Evolutionary conservation across 2,888 invertebrate genomes (phyloP), one percentile per base, ranked within the genome.

Genomic region (Barypeithes pellucidus): DNA sequence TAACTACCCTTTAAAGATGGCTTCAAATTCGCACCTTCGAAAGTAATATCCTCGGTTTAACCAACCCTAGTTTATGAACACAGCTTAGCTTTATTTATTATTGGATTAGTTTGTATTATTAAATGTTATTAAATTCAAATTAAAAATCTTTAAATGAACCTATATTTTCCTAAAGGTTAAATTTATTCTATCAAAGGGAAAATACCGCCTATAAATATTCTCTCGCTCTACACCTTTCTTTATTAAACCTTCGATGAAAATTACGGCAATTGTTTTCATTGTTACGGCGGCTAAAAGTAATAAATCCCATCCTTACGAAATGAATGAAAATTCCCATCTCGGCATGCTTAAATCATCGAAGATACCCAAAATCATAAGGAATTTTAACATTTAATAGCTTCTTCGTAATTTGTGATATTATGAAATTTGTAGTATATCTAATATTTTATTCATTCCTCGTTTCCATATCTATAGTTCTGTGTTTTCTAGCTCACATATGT

Each of bases 341-440:
- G 73, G 79, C 81, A 83, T 84, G 81, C 82, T 82, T 81, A 82
- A 83, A 84, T 84, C 82, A 83, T 82, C 80, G 79, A 80, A 52
- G n/a, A n/a, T n/a, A n/a, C n/a, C 73, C 72, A 78, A 80, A 81
- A 81, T 82, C 80, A 81, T 80, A 79, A 81, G 79, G 79, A 81
- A 82, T 81, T 80, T 81, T 68, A 70, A 65, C 65, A 71, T 69
- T 60, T 39, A 39, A n/a, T 39, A 39, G n/a, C 3, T 3, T 9
- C 39, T 12, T 4, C 47, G 16, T 47, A 47, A 47, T 16, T 47
- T 4, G 4, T 47, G 4, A 14, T 4, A 3, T 47, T 47, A 47
- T 9, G 4, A 18, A 29, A 29, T 29, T 29, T 29, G 29, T 29
- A 1, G 29, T 29, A n/a, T n/a, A n/a, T n/a, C n/a, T n/a, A 29